Percentiles rank a stretch among this genome's conserved stretches.
Evolutionary conservation across 2,113 vertebrate species (phyloP).

Genomic region (Bothrops jararaca): DNA sequence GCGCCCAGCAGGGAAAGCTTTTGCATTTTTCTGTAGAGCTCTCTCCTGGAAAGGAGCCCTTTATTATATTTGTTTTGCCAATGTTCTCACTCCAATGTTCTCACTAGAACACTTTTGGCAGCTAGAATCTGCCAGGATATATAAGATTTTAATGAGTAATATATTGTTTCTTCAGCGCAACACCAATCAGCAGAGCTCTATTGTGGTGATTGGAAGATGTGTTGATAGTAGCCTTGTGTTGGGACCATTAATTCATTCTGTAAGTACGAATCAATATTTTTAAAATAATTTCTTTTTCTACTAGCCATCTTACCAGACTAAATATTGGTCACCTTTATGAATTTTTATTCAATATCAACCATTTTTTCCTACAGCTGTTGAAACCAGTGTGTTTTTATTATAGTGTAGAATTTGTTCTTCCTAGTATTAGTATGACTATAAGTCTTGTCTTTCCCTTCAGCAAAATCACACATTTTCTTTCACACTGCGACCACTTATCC

Average conservation of each 20-base stretch:
- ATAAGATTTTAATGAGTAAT: background rate
- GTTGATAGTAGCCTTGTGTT: slow-evolving; percentile 84
- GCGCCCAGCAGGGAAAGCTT: background rate
- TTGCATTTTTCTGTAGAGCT: background rate
- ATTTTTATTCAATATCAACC: background rate
- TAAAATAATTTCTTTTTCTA: background rate
- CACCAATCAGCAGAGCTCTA: slow-evolving; percentile 77
- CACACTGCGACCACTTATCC: background rate
- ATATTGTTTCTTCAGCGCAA: slow-evolving; percentile 65
- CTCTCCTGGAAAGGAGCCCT: background rate
- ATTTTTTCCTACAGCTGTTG: background rate
- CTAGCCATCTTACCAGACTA: background rate
- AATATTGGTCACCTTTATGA: background rate
- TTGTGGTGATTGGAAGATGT: slow-evolving; percentile 81
- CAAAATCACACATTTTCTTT: background rate
- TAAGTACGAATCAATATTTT: slow-evolving; percentile 60
- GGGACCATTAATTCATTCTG: slow-evolving; percentile 83
- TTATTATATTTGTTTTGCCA: background rate
- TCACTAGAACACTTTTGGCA: background rate
- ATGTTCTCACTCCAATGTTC: background rate
- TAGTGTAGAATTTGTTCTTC: background rate
- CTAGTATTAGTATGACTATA: background rate
- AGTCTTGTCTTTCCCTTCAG: background rate
- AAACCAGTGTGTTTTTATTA: background rate
- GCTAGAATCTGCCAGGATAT: background rate